phyloP scores from a whole-genome alignment of 2,797 vertebrate genomes.

The Gadopsis bispinosus region DNA sequence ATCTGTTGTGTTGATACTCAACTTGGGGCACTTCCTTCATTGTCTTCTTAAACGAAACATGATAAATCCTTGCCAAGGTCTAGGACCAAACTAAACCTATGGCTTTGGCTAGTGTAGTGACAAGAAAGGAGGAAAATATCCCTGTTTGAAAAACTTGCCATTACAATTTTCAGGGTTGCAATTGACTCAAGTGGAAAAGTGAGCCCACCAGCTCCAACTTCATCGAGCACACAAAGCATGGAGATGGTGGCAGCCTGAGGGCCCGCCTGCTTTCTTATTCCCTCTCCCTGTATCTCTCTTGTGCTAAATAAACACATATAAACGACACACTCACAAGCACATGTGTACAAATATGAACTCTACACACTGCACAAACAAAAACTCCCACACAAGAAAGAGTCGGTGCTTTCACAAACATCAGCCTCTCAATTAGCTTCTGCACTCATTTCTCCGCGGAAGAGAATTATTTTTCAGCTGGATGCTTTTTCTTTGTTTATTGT shows the following conservation, averaged over 20 bases:
- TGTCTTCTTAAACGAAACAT: constrained; percentile 65
- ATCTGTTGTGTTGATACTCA: constrained; percentile 64
- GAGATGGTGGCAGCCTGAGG: constrained; percentile 77
- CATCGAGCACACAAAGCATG: constrained; percentile 60
- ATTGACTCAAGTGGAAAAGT: constrained; percentile 24
- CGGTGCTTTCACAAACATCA: constrained; percentile 73
- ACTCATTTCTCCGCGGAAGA: constrained; percentile 73
- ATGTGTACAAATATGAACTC: constrained; percentile 44
- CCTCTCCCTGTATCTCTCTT: constrained; percentile 61
- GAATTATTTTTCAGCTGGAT: constrained; percentile 77
- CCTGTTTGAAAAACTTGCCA: constrained; percentile 16
- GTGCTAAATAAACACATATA: constrained; percentile 50
- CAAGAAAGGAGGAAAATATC: constrained; percentile 31
- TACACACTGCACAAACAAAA: constrained; percentile 59
- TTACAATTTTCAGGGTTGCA: constrained; percentile 29
- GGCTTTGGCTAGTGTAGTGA: constrained; percentile 13
- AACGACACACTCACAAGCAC: constrained; percentile 16
- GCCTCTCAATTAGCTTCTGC: constrained; percentile 83
- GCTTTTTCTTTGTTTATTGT: constrained; percentile 79
- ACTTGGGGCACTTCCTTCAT: constrained; percentile 52
- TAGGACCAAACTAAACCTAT: constrained; percentile 36
- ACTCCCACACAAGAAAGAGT: constrained; percentile 67
- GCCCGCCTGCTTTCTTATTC: constrained; percentile 65
- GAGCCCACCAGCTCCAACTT: constrained; percentile 29
- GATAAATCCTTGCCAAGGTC: constrained; percentile 48